Percentiles rank a stretch among this genome's conserved stretches.
Evolutionary conservation across 2,888 invertebrate species (phyloP).

Genomic region (Archaeoteleia sp.): DNA sequence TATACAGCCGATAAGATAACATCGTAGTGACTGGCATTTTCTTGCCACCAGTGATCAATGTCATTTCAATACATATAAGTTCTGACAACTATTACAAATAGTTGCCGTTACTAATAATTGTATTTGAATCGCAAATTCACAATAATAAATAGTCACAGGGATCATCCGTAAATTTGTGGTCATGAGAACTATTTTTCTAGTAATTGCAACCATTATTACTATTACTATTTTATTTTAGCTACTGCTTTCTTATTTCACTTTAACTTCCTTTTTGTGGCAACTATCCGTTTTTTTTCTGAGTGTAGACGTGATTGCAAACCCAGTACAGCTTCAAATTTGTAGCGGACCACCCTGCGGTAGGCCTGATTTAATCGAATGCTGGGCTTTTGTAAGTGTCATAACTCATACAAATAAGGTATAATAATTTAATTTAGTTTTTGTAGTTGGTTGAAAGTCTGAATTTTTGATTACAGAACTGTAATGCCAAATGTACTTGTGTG

Average conservation of each 20-base stretch:
- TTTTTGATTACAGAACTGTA: not conserved
- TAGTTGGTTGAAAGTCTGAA: not conserved
- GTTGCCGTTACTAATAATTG: not conserved
- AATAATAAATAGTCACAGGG: too few relatives aligned
- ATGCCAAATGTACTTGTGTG: not conserved
- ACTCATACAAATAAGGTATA: not conserved
- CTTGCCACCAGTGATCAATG: too few relatives aligned
- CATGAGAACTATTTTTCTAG: not conserved
- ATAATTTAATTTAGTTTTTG: not conserved
- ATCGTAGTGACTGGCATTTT: too few relatives aligned
- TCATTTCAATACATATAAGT: too few relatives aligned
- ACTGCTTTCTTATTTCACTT: not conserved
- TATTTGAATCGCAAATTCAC: too few relatives aligned
- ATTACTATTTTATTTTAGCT: not conserved
- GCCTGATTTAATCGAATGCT: constrained; percentile 39
- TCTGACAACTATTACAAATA: too few relatives aligned
- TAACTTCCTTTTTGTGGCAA: not conserved
- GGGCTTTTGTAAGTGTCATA: constrained; percentile 40
- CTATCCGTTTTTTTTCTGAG: constrained; percentile 1
- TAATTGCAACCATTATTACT: not conserved
- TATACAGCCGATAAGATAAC: too few relatives aligned
- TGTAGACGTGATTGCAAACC: constrained; percentile 1
- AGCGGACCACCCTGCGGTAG: constrained; percentile 25
- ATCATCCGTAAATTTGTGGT: too few relatives aligned
- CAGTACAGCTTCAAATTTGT: constrained; percentile 27